Base-by-base conservation (phyloP, 2,113 vertebrate genomes). In the Paraplagusia blochii region DNA sequence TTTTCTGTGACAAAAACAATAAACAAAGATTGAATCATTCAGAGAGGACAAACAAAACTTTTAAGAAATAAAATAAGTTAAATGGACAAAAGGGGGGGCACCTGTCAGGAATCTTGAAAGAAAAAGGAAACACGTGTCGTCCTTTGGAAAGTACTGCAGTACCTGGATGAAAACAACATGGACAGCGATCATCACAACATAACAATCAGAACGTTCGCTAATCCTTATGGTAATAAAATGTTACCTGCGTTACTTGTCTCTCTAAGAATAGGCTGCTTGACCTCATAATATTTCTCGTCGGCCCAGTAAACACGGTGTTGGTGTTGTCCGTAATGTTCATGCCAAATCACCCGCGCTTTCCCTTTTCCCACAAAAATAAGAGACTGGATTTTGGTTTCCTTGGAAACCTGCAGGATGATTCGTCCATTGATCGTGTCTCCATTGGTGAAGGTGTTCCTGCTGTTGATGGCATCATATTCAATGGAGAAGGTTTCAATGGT, bases 381-480 rank as follows among this genome's bases (percentile, higher is more conserved):
- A 0, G 66, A 59, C 1, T 80, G 51, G 16, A 90, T 58, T 69
- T 14, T 77, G 0, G 64, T 82, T 55, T 84, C 43, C 44, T 82
- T 84, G 0, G 77, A 74, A 8, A 61, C 45, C 62, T 84, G 80
- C 17, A 90, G 10, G 10, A 81, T 66, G 44, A 90, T 76, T 58
- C 79, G 61, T n/a, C 89, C 87, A 22, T 78, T 70, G 8, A 90
- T 49, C 16, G 36, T 51, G 11, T 90, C 86, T 54, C 88, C 88
- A 54, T 79, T 78, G n/a, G 84, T 82, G 55, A 90, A 89, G 11
- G 38, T 84, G 63, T 89, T 88, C 3, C 22, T 52, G 47, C 44
- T 58, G 50, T 89, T 89, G 67, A 88, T 50, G 14, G 83, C 76
- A 18, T 90, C 77, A 8, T 89, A 90, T 66, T 87, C 81, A 22